phyloP scores from a whole-genome alignment of 2,113 vertebrate genomes.

The Pungitius pungitius region DNA sequence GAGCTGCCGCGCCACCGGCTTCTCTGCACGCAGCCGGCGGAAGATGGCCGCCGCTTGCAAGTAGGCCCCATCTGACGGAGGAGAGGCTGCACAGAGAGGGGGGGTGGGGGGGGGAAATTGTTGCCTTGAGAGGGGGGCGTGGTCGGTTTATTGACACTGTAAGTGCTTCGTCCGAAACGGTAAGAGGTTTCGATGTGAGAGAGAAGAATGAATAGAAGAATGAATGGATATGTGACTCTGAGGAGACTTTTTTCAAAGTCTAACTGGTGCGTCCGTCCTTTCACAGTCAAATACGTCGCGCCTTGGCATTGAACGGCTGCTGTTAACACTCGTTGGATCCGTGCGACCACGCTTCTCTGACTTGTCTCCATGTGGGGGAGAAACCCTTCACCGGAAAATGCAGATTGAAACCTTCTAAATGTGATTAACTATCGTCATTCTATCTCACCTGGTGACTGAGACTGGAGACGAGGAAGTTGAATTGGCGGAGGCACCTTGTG shows the following conservation, averaged over 20 bases:
- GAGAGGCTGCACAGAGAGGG: constrained; percentile 23
- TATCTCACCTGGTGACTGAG: constrained; percentile 34
- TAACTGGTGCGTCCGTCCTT: constrained; percentile 16
- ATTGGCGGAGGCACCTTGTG: constrained; percentile 15
- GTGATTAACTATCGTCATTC: neutral
- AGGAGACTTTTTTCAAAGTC: no score
- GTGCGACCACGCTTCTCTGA: neutral
- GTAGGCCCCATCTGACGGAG: constrained; percentile 80
- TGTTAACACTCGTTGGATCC: neutral
- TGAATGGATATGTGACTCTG: no score
- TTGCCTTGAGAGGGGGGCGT: neutral
- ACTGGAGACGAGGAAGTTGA: constrained; percentile 1
- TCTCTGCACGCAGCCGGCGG: constrained; percentile 80
- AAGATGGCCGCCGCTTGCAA: constrained; percentile 87
- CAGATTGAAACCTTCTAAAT: neutral
- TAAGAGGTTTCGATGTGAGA: neutral
- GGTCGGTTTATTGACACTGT: neutral
- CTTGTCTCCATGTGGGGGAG: neutral
- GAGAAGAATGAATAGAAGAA: no score
- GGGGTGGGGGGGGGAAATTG: neutral
- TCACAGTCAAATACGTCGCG: constrained; percentile 29
- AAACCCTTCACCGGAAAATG: neutral
- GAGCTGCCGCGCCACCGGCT: constrained; percentile 55
- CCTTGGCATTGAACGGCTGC: neutral
- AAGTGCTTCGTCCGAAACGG: neutral